A percentile compares a stretch with the other conserved stretches of the same genome.
These are phyloP conservation scores for Drosophila repletoides DNA, from an alignment of 1,140 invertebrate species.

Conservation along the genomic window DNA sequence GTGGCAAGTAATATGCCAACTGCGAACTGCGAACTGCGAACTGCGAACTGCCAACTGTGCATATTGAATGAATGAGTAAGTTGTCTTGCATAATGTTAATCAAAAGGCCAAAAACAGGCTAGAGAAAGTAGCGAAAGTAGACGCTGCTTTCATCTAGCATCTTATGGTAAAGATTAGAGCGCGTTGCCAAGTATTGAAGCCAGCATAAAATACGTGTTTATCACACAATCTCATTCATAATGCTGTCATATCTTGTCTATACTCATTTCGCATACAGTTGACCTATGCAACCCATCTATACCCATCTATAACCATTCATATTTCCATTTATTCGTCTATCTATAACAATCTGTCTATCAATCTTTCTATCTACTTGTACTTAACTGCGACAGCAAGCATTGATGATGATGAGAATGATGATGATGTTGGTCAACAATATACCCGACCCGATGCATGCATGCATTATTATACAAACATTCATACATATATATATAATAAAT, in stretches of 20 bases:
- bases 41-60: conserved; percentile 10
- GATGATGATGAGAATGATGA: conserved; percentile 28
- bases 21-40: conserved; percentile 15
- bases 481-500: not conserved
- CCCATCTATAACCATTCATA: not conserved
- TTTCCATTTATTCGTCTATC: conserved; percentile 34
- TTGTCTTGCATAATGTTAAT: conserved; percentile 18
- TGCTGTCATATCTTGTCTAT: not conserved
- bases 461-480: conserved; percentile 6
- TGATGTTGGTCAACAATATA: conserved; percentile 35
- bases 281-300: not conserved
- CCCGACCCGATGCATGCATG: conserved; percentile 36
- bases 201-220: conserved; percentile 28
- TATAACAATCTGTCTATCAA: conserved; percentile 63
- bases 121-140: not conserved
- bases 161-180: not conserved
- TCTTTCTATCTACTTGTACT: conserved; percentile 60
- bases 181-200: not conserved
- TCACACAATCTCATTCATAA: conserved; percentile 25
- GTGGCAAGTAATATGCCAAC: conserved; percentile 44
- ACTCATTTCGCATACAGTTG: too few species aligned
- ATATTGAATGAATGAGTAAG: conserved; percentile 22
- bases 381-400: conserved; percentile 42
- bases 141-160: not conserved
- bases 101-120: conserved; percentile 5